These are phyloP conservation scores for Orius insidiosus DNA, from an alignment of 1,140 invertebrate species.

Conservation along the genomic window DNA sequence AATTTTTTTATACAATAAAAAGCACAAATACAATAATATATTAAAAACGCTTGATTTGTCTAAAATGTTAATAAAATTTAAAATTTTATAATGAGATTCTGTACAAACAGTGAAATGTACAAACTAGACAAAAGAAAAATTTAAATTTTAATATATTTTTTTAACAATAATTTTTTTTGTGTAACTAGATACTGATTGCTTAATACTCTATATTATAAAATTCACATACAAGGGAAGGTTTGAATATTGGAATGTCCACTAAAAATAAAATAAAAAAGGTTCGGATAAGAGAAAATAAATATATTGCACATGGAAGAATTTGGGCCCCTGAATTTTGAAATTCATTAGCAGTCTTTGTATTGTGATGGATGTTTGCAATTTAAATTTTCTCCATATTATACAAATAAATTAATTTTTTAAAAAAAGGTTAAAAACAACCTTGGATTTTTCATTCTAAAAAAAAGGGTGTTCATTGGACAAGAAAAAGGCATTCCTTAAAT, in stretches of 20 bases:
- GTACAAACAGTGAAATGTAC: slow-evolving; percentile 14
- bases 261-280: background rate
- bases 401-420: too few relatives aligned
- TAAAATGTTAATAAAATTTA: slow-evolving; percentile 12
- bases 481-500: background rate
- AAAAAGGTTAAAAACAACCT: too few relatives aligned
- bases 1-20: too few relatives aligned
- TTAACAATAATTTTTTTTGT: slow-evolving; percentile 5
- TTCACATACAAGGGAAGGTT: background rate
- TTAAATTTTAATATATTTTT: background rate
- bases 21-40: background rate
- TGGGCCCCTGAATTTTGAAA: too few relatives aligned
- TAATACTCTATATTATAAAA: background rate
- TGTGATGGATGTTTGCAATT: background rate
- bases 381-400: too few relatives aligned
- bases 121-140: slow-evolving; percentile 5
- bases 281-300: too few relatives aligned
- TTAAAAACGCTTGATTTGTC: background rate
- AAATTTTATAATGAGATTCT: slow-evolving; percentile 15
- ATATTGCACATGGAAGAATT: background rate
- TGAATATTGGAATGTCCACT: background rate
- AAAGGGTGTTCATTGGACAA: background rate
- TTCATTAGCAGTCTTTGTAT: background rate
- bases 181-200: background rate
- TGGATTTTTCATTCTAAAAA: background rate